phyloP scores from a whole-genome alignment of 2,113 vertebrate genomes.

The Conger conger region DNA sequence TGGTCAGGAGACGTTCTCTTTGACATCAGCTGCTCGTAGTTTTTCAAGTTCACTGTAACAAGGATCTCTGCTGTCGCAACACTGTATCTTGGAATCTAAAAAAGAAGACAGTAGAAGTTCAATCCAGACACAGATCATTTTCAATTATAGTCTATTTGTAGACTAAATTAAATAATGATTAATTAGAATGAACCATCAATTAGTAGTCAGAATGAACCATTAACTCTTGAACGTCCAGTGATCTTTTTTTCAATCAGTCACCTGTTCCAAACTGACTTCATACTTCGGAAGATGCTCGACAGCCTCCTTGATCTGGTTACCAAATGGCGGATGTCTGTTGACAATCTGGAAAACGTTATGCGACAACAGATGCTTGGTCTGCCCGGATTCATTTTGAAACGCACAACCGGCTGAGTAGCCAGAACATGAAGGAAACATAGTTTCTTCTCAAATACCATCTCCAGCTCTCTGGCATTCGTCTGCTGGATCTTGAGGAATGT shows the following conservation, averaged over 20 bases:
- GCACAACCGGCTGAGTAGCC: neutral
- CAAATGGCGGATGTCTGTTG: constrained; percentile 95
- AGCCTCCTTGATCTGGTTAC: constrained; percentile 93
- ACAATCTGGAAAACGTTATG: constrained; percentile 78
- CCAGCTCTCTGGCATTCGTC: constrained; percentile 85
- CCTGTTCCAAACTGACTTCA: constrained; percentile 83
- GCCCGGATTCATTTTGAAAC: neutral
- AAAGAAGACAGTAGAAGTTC: constrained; percentile 37
- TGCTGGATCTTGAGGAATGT: constrained; percentile 94
- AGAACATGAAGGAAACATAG: neutral
- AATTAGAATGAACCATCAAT: too few relatives aligned
- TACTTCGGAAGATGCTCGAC: constrained; percentile 89
- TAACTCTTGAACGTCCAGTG: neutral
- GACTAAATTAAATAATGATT: too few relatives aligned
- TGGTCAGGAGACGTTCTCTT: constrained; percentile 83
- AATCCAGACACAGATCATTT: neutral
- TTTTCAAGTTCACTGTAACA: constrained; percentile 81
- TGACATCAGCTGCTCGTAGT: constrained; percentile 78
- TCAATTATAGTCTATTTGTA: neutral
- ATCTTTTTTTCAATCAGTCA: constrained; percentile 30
- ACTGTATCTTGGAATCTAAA: constrained; percentile 81
- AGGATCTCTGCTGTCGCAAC: constrained; percentile 79
- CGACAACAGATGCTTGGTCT: neutral
- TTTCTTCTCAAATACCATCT: constrained; percentile 76
- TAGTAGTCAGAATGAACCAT: neutral